These are phyloP conservation scores for Acrocephalus scirpaceus DNA, from an alignment of 2,797 vertebrate genomes.

Conservation along the genomic window DNA sequence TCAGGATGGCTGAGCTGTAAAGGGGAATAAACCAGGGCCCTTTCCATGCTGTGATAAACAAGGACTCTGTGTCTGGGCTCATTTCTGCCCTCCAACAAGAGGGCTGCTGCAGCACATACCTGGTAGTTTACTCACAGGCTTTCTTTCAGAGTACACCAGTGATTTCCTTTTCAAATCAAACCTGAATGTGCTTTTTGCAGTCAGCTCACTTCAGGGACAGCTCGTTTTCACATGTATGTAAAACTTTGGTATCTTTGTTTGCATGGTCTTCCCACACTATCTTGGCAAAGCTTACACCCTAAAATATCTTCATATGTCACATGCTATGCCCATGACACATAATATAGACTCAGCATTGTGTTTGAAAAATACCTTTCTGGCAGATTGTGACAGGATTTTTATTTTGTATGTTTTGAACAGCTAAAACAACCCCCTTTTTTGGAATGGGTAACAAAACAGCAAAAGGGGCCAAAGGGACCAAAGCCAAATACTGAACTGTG, in stretches of 20 bases:
- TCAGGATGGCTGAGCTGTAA: neutral
- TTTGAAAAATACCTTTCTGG: neutral
- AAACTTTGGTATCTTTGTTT: neutral
- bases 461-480: neutral
- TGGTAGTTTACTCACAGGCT: neutral
- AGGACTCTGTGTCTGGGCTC: neutral
- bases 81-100: neutral
- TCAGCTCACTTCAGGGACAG: neutral
- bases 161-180: neutral
- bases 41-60: neutral
- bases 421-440: neutral
- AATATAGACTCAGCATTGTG: rapidly evolving
- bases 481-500: neutral
- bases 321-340: rapidly evolving
- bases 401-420: neutral
- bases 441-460: neutral
- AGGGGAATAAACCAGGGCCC: neutral
- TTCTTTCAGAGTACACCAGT: neutral
- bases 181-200: neutral
- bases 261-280: neutral
- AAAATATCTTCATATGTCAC: neutral
- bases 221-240: neutral
- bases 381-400: neutral
- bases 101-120: neutral
- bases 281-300: neutral